A percentile compares a stretch with the other conserved stretches of the same genome.
These are phyloP conservation scores for Erethizon dorsatum DNA, from an alignment of 2,797 vertebrate species.

Conservation along the genomic window DNA sequence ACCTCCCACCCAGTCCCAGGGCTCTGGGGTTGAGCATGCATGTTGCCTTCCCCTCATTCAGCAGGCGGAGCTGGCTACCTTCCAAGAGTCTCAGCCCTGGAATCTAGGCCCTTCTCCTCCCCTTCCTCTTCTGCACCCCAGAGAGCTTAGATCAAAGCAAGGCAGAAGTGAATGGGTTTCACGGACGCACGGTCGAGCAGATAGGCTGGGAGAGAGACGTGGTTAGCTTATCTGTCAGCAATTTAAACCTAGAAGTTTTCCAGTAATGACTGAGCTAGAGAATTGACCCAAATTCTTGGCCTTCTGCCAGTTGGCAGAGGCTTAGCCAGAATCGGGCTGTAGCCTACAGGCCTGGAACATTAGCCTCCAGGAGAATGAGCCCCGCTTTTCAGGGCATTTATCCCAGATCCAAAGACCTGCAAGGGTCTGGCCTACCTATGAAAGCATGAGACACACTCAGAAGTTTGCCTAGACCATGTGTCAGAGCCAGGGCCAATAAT, in stretches of 20 bases:
- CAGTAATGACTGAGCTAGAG: conserved; percentile 74
- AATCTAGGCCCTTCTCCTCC: conserved; percentile 52
- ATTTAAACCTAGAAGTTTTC: conserved; percentile 71
- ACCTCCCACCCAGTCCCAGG: neutral
- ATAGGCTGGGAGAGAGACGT: conserved; percentile 11
- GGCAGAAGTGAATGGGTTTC: conserved; percentile 26
- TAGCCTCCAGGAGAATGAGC: neutral
- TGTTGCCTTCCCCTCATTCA: neutral
- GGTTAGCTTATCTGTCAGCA: conserved; percentile 74
- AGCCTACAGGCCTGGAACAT: neutral
- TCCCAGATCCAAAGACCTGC: conserved; percentile 32
- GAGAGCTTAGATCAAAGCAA: conserved; percentile 49
- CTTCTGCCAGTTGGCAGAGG: conserved; percentile 45
- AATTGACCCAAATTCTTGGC: conserved; percentile 66
- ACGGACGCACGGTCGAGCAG: neutral
- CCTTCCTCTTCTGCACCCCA: neutral
- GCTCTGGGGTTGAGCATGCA: neutral
- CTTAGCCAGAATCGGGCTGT: neutral
- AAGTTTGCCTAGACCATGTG: neutral
- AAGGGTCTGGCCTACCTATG: neutral
- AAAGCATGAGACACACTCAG: neutral
- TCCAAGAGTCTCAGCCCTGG: conserved; percentile 50
- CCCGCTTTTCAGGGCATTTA: neutral
- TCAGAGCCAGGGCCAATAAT: neutral
- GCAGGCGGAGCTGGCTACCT: conserved; percentile 56